Percentiles rank a stretch among this genome's conserved stretches.
phyloP scores from a whole-genome alignment of 2,797 vertebrate species.

The Gallinago nigripennis region DNA sequence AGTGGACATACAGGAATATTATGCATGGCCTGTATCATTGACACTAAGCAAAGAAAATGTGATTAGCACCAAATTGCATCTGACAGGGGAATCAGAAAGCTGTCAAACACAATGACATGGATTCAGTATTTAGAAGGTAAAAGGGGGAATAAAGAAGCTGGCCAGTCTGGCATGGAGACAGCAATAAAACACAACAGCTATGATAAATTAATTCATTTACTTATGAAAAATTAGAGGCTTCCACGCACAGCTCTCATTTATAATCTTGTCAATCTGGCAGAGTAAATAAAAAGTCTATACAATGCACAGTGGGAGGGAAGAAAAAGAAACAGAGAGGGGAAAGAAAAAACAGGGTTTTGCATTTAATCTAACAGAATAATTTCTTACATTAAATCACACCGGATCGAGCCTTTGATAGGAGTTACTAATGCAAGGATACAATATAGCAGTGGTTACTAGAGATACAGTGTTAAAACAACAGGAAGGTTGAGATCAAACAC shows the following conservation, averaged over 20 bases:
- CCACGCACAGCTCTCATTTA: conserved; percentile 80
- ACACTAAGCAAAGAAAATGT: conserved; percentile 85
- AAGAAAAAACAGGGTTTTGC: conserved; percentile 54
- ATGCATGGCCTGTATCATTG: conserved; percentile 82
- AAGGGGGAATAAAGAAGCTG: conserved; percentile 78
- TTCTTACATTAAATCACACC: conserved; percentile 20
- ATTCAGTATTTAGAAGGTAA: conserved; percentile 82
- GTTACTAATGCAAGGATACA: conserved; percentile 16
- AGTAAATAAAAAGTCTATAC: conserved; percentile 79
- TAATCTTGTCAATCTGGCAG: conserved; percentile 83
- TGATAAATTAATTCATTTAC: conserved; percentile 88
- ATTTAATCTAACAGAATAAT: conserved; percentile 71
- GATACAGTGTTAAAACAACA: neutral
- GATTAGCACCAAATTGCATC: conserved; percentile 89
- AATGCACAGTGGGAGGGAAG: conserved; percentile 63
- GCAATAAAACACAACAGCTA: conserved; percentile 80
- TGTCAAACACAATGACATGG: conserved; percentile 96
- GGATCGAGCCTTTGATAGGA: conserved; percentile 9
- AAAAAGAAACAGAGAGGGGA: neutral
- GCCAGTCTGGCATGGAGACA: conserved; percentile 79
- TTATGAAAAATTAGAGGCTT: conserved; percentile 88
- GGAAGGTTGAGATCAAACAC: conserved; percentile 17
- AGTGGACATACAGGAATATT: conserved; percentile 85
- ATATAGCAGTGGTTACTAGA: neutral
- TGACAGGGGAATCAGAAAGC: conserved; percentile 94